A percentile compares a stretch with the other conserved stretches of the same genome.
Evolutionary conservation across 2,113 vertebrate species (phyloP).

Genomic region (Panthera tigris): DNA sequence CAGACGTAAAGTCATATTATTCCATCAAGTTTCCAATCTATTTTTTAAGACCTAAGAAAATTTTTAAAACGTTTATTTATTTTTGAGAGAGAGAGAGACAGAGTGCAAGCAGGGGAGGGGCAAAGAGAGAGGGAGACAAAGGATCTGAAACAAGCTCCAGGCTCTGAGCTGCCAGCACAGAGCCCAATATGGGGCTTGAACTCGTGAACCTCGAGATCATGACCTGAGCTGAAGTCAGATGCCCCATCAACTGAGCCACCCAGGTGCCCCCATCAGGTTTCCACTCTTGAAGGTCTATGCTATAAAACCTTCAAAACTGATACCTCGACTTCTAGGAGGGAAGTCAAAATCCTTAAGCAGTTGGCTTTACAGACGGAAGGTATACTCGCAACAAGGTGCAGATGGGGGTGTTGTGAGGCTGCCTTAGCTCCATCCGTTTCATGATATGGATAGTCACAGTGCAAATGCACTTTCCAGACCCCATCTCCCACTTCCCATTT

Average conservation of each 20-base stretch:
- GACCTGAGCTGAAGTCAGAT: too few species aligned
- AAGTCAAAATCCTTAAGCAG: not conserved
- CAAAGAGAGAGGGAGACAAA: too few species aligned
- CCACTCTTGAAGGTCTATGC: not conserved
- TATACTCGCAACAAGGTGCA: not conserved
- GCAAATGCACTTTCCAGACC: not conserved
- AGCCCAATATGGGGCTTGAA: too few species aligned
- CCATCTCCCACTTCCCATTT: not conserved
- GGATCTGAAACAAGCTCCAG: too few species aligned
- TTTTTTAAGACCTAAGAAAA: too few species aligned
- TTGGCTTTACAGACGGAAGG: not conserved
- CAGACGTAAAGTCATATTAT: not conserved
- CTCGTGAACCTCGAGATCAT: too few species aligned
- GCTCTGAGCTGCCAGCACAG: too few species aligned
- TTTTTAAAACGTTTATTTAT: too few species aligned
- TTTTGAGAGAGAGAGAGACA: too few species aligned
- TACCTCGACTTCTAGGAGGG: not conserved
- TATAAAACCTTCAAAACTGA: not conserved
- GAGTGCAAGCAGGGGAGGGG: too few species aligned
- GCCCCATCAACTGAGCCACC: too few species aligned
- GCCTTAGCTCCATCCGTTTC: not conserved
- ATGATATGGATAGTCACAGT: not conserved
- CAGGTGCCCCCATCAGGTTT: not conserved
- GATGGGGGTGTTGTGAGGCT: too few species aligned
- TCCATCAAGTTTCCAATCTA: not conserved